These are phyloP conservation scores for Drosophila mojavensis DNA, from an alignment of 1,140 invertebrate genomes.

Conservation along the genomic window DNA sequence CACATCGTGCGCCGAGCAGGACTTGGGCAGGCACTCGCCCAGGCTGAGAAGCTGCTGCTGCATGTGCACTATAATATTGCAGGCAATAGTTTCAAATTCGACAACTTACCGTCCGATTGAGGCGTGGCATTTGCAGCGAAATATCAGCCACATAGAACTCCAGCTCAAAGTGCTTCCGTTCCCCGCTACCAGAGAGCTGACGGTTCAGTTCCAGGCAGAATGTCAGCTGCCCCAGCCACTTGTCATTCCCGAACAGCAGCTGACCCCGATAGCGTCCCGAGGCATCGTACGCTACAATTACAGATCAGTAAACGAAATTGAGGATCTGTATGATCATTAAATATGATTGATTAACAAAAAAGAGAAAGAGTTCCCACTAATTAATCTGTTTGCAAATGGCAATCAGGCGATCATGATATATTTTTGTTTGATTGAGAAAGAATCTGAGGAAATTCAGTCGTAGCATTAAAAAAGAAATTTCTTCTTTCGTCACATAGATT, in stretches of 20 bases:
- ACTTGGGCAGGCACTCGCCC: slow-evolving; percentile 89
- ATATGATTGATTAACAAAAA: neutral
- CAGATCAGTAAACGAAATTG: neutral
- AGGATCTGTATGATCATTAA: neutral
- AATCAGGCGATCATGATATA: too few relatives aligned
- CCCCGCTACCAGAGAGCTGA: slow-evolving; percentile 44
- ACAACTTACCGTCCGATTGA: slow-evolving; percentile 64
- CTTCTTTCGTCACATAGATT: too few relatives aligned
- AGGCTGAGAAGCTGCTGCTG: slow-evolving; percentile 62
- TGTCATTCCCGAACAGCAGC: slow-evolving; percentile 92
- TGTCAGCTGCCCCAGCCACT: slow-evolving; percentile 89
- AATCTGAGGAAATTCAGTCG: too few relatives aligned
- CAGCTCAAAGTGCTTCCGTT: slow-evolving; percentile 77
- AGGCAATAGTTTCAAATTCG: neutral
- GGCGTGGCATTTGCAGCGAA: slow-evolving; percentile 48
- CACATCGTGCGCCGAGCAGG: slow-evolving; percentile 87
- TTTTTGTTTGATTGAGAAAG: too few relatives aligned
- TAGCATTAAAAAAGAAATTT: too few relatives aligned
- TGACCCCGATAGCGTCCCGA: slow-evolving; percentile 92
- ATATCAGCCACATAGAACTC: slow-evolving; percentile 75
- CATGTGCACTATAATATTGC: too few relatives aligned
- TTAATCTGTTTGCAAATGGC: too few relatives aligned
- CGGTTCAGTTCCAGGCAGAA: slow-evolving; percentile 80
- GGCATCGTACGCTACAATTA: slow-evolving; percentile 88
- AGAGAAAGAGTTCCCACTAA: neutral